These are phyloP conservation scores for Amblyraja radiata DNA, from an alignment of 2,797 vertebrate genomes.

Conservation along the genomic window DNA sequence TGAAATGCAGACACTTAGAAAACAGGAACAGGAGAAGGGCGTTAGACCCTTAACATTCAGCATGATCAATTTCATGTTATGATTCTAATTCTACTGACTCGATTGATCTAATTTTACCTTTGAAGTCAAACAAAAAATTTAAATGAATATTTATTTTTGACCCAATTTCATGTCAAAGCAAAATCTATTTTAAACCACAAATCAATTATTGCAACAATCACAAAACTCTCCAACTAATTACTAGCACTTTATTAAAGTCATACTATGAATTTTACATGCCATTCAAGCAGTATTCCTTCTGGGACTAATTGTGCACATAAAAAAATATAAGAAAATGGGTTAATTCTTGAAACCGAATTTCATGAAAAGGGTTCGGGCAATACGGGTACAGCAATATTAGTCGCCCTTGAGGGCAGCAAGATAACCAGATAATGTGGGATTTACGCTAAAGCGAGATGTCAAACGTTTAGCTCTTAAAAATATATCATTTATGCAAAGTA, in stretches of 20 bases:
- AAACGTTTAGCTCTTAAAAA: background rate
- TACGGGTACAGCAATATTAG: background rate
- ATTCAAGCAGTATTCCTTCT: background rate
- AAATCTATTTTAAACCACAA: background rate
- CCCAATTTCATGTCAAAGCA: background rate
- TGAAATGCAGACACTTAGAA: too few relatives aligned
- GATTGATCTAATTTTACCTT: background rate
- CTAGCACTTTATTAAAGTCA: background rate
- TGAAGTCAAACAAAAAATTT: background rate
- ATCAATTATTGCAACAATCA: background rate
- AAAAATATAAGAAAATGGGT: background rate
- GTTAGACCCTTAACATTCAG: too few relatives aligned
- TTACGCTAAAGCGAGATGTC: background rate
- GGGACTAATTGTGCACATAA: background rate
- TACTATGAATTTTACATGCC: slow-evolving; percentile 9
- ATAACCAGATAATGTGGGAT: too few relatives aligned
- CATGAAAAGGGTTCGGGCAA: background rate
- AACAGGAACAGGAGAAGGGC: too few relatives aligned
- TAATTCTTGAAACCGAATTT: background rate
- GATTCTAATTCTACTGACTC: background rate
- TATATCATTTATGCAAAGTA: background rate
- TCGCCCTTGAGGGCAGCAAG: background rate
- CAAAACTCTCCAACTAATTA: background rate
- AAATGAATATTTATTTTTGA: background rate
- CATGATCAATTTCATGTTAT: too few relatives aligned